Evolutionary conservation across 2,888 invertebrate species (phyloP), one percentile per base, ranked within the genome.

Genomic region (Serrognathus titanus): DNA sequence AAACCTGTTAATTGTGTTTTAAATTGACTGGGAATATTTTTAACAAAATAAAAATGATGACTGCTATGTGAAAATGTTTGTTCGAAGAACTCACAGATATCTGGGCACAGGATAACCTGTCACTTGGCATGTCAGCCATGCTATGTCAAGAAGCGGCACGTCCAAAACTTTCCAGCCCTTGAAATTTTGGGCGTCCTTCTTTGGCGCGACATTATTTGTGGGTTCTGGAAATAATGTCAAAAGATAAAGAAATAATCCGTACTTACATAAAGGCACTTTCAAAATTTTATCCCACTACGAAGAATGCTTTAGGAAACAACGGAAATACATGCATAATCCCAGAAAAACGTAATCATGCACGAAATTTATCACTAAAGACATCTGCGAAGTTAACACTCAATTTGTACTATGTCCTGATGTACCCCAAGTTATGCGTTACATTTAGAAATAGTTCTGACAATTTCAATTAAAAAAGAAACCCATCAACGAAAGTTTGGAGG

Each of bases 61-160:
- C 80, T 60, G 24, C 7, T 4, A 4, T 7, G 24, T 5, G 7
- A 31, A 31, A 31, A 31, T 31, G 4, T 31, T 6, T 31, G 24
- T 31, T 5, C 24, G 6, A 31, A 31, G 49, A 66, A 82, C 83
- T 82, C 84, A 88, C 88, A 86, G 85, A 82, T 82, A 86, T 66
- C 83, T 71, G 61, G 88, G 88, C 63, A 83, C 83, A 59, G 89
- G 89, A 73, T 81, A 88, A 69, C 85, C 86, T 72, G 85, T 84
- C 63, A 86, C 83, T 75, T 85, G 85, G 76, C 88, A 89, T 65
- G 85, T 83, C 73, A 89, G 77, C 75, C 85, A 86, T 63, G 84
- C 83, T 66, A 80, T 78, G 64, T 76, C 74, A 58, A 72, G 76
- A 69, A 75, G 72, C 49, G 77, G 75, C 68, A 85, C 82, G 71